Evolutionary conservation across 1,140 invertebrate species (phyloP).

Genomic region (Eubasilissa regina): DNA sequence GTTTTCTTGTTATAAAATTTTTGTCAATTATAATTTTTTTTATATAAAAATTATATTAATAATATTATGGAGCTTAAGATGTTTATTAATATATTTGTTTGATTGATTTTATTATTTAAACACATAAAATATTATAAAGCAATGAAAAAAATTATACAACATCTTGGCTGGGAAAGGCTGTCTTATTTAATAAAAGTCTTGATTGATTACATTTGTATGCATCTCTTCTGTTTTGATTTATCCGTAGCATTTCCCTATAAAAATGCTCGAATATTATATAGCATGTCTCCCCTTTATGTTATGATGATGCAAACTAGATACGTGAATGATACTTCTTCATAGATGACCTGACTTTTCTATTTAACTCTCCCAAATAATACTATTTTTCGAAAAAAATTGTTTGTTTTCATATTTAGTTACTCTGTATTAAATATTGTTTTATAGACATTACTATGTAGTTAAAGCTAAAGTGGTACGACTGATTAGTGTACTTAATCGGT

Average conservation of each 20-base stretch:
- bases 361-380: neutral
- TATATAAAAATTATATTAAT: neutral
- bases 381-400: neutral
- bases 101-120: neutral
- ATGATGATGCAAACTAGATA: constrained; percentile 25
- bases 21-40: no score
- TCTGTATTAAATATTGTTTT: neutral
- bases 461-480: no score
- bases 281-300: constrained; percentile 26
- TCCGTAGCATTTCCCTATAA: neutral
- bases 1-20: neutral
- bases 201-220: constrained; percentile 22
- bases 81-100: neutral
- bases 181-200: constrained; percentile 1
- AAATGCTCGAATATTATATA: constrained; percentile 9
- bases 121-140: neutral
- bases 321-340: constrained; percentile 20
- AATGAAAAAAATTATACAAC: no score
- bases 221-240: constrained; percentile 23
- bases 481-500: no score
- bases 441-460: no score
- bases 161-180: neutral
- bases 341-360: neutral
- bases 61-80: neutral
- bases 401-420: neutral